phyloP scores from a whole-genome alignment of 2,888 invertebrate species.

The Ophion obscuratus region DNA sequence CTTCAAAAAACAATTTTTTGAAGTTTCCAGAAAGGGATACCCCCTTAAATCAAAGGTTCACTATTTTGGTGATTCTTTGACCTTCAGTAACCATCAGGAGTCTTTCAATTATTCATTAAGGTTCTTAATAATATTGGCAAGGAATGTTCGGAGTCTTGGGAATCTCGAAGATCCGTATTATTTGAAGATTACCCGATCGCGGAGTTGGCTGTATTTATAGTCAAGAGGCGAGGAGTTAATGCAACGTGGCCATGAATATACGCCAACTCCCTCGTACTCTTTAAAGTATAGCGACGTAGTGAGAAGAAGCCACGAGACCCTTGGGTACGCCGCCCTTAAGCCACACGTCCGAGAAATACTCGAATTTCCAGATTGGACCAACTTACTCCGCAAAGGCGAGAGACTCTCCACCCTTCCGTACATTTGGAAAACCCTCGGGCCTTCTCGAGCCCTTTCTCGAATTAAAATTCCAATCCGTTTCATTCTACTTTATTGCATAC shows the following conservation, averaged over 20 bases:
- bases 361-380: conserved; percentile 65
- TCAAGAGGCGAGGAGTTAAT: conserved; percentile 9
- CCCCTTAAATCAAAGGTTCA: background rate
- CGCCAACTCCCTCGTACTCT: conserved; percentile 40
- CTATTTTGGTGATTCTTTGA: background rate
- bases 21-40: too few relatives aligned
- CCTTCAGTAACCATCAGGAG: too few relatives aligned
- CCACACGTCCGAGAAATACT: conserved; percentile 55
- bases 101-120: background rate
- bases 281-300: conserved; percentile 51
- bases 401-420: conserved; percentile 16
- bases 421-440: conserved; percentile 3
- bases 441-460: conserved; percentile 12
- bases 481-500: conserved; percentile 42
- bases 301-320: conserved; percentile 62
- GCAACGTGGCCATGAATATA: conserved; percentile 10
- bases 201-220: conserved; percentile 15
- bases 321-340: conserved; percentile 44
- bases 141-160: conserved; percentile 10
- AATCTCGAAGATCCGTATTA: conserved; percentile 25
- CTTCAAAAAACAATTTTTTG: too few relatives aligned
- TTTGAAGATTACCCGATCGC: conserved; percentile 22
- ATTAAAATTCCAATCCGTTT: conserved; percentile 56
- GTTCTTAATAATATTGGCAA: background rate
- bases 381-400: conserved; percentile 15